These are phyloP conservation scores for Bombylius major DNA, from an alignment of 2,888 invertebrate species.

Conservation along the genomic window DNA sequence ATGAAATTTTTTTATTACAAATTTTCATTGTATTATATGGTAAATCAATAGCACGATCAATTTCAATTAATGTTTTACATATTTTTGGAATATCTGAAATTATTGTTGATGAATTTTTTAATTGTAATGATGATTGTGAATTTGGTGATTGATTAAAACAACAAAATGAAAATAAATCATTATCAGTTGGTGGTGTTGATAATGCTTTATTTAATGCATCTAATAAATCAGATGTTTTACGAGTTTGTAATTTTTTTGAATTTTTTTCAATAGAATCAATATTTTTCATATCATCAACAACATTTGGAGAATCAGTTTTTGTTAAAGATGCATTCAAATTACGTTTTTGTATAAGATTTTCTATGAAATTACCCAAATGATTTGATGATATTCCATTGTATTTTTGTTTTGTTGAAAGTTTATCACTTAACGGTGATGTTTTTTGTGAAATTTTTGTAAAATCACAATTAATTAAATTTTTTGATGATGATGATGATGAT, in stretches of 20 bases:
- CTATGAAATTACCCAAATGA: not conserved
- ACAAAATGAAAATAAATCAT: not conserved
- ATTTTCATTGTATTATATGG: slow-evolving; percentile 35
- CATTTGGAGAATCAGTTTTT: not conserved
- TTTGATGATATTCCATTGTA: not conserved
- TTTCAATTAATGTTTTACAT: slow-evolving; percentile 39
- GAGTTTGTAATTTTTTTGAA: slow-evolving; percentile 10
- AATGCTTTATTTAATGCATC: slow-evolving; percentile 33
- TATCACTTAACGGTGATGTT: not conserved
- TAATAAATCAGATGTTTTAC: slow-evolving; percentile 29
- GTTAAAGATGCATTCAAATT: not conserved
- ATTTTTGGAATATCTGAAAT: slow-evolving; percentile 3
- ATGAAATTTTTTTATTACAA: slow-evolving; percentile 25
- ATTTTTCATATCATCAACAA: not conserved
- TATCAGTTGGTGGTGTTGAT: slow-evolving; percentile 9
- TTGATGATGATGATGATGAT: not conserved
- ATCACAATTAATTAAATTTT: not conserved
- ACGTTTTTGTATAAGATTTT: not conserved
- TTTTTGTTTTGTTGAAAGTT: not conserved
- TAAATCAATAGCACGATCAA: slow-evolving; percentile 45
- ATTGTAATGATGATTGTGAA: not conserved
- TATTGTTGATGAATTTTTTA: not conserved
- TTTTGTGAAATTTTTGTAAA: not conserved
- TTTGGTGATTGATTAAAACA: not conserved
- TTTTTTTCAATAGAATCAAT: not conserved